A percentile compares a stretch with the other conserved stretches of the same genome.
phyloP scores from a whole-genome alignment of 53 echinoderm and acorn worm genomes.

The Paracentrotus lividus region DNA sequence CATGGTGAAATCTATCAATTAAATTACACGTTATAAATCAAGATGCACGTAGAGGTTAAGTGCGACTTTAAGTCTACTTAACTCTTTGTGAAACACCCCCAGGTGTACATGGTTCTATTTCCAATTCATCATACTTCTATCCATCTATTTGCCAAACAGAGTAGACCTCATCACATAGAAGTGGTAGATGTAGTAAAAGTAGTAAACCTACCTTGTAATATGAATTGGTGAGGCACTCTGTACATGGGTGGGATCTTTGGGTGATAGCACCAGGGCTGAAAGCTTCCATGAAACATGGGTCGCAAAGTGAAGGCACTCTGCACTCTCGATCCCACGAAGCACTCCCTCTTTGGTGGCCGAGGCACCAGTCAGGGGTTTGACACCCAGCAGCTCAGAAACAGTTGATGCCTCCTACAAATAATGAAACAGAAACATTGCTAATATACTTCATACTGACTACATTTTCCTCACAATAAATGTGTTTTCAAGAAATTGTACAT shows the following conservation, averaged over 20 bases:
- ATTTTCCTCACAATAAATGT: not conserved
- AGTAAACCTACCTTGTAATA: slow-evolving; percentile 38
- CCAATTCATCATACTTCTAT: not conserved
- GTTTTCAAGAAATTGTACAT: not conserved
- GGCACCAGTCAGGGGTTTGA: slow-evolving; percentile 88
- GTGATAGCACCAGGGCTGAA: slow-evolving; percentile 93
- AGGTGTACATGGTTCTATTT: too few species aligned
- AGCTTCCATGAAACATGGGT: slow-evolving; percentile 98
- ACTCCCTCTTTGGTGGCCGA: slow-evolving; percentile 90
- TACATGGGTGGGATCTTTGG: slow-evolving; percentile 61
- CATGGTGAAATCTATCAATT: too few species aligned
- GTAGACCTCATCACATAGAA: not conserved
- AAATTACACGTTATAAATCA: too few species aligned
- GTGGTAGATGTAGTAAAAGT: not conserved
- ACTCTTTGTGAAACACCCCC: too few species aligned
- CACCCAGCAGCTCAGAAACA: slow-evolving; percentile 89
- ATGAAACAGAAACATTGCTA: not conserved
- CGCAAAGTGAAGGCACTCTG: slow-evolving; percentile 98
- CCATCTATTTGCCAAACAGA: not conserved
- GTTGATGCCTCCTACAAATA: slow-evolving; percentile 87
- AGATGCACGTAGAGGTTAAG: too few species aligned
- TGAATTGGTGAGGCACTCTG: slow-evolving; percentile 64
- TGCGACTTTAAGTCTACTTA: too few species aligned
- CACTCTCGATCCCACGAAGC: slow-evolving; percentile 83
- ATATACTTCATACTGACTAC: not conserved